Percentiles rank a stretch among this genome's conserved stretches.
Evolutionary conservation across 53 echinoderm and acorn worm genomes (phyloP).

Genomic region (Paracentrotus lividus): DNA sequence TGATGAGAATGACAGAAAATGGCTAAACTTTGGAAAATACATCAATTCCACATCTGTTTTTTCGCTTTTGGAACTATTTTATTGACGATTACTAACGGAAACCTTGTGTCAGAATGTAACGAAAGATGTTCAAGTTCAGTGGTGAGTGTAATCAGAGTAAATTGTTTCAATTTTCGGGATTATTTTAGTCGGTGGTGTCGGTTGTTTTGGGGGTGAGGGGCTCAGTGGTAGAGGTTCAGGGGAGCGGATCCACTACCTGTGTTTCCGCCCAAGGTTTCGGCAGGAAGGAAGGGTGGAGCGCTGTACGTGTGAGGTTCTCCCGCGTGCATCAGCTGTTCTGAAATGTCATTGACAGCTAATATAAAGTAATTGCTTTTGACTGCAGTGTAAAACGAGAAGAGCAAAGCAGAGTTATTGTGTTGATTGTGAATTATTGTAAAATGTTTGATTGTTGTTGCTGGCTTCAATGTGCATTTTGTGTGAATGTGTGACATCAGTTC

Average conservation of each 20-base stretch:
- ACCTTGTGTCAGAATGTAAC: conserved; percentile 73
- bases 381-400: no score
- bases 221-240: background rate
- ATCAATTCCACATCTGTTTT: conserved; percentile 57
- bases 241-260: conserved; percentile 32
- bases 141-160: conserved; percentile 72
- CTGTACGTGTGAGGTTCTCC: background rate
- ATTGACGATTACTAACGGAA: conserved; percentile 43
- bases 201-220: background rate
- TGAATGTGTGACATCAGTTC: no score
- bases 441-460: no score
- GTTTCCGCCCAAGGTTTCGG: conserved; percentile 59
- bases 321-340: background rate
- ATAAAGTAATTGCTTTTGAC: no score
- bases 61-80: conserved; percentile 67
- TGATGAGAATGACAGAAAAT: conserved; percentile 49
- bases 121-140: conserved; percentile 71
- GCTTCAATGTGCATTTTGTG: no score
- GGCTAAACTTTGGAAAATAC: conserved; percentile 65
- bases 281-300: conserved; percentile 62
- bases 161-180: background rate
- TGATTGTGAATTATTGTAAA: no score
- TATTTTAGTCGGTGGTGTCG: background rate
- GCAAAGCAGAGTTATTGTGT: no score
- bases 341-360: background rate